These are phyloP conservation scores for Acanthosepion pharaonis DNA, from an alignment of 2,888 invertebrate genomes.

Conservation along the genomic window DNA sequence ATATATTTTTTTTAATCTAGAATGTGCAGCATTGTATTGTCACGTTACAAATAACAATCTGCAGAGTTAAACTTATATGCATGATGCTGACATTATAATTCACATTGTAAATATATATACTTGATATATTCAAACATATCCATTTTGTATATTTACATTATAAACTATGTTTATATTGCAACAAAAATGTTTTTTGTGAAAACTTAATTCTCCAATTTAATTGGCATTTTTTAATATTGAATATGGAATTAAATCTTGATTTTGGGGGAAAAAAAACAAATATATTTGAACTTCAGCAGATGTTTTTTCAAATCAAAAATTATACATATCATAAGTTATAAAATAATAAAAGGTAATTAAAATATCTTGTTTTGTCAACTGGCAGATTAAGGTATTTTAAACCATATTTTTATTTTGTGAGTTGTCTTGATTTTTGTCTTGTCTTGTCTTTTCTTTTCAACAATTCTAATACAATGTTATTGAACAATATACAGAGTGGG, in stretches of 20 bases:
- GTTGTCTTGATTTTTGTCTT: not conserved
- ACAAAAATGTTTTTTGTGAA: not conserved
- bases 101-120: not conserved
- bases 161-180: not conserved
- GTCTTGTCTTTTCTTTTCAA: not conserved
- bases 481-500: not conserved
- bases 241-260: not conserved
- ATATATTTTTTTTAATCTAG: not conserved
- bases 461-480: not conserved
- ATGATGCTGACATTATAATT: not conserved
- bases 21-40: not conserved
- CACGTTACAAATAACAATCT: not conserved
- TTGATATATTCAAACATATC: not conserved
- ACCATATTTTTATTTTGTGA: not conserved
- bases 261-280: no score
- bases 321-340: not conserved
- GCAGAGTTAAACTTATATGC: not conserved
- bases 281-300: not conserved
- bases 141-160: not conserved
- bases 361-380: not conserved
- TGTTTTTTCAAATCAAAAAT: not conserved
- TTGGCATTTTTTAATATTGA: no score
- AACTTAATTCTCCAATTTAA: not conserved
- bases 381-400: not conserved
- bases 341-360: not conserved